These are phyloP conservation scores for Lottia scabra DNA, from an alignment of 2,888 invertebrate species.

Conservation along the genomic window DNA sequence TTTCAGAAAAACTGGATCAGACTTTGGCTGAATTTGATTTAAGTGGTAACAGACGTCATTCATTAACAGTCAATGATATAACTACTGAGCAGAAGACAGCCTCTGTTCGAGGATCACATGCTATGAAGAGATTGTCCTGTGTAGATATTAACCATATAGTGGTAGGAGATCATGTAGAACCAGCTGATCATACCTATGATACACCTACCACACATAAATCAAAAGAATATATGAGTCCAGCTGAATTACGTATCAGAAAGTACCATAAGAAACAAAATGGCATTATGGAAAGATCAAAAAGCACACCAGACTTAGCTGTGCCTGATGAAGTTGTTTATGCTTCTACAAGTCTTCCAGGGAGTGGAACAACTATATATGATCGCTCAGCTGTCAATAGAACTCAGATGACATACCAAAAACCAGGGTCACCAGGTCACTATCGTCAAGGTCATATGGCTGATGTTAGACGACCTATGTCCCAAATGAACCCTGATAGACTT, in stretches of 20 bases:
- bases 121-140: conserved; percentile 58
- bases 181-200: conserved; percentile 18
- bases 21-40: conserved; percentile 59
- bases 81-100: conserved; percentile 78
- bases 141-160: conserved; percentile 47
- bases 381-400: background rate
- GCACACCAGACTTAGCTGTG: conserved; percentile 52
- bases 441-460: background rate
- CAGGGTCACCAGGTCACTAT: background rate
- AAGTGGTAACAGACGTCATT: conserved; percentile 28
- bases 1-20: conserved; percentile 65
- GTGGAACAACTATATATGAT: background rate
- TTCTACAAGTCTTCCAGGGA: background rate
- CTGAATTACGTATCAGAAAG: conserved; percentile 48
- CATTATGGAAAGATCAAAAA: conserved; percentile 52
- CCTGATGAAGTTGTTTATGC: conserved; percentile 17
- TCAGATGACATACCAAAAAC: background rate
- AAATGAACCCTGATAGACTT: background rate
- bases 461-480: background rate
- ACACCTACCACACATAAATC: conserved; percentile 23
- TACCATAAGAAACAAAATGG: conserved; percentile 41
- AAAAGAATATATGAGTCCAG: conserved; percentile 44
- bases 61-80: conserved; percentile 23
- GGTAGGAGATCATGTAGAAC: conserved; percentile 12
- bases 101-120: conserved; percentile 86